Percentiles rank a stretch among this genome's conserved stretches.
Evolutionary conservation across 2,888 invertebrate genomes (phyloP).

Genomic region (Cerastoderma edule): DNA sequence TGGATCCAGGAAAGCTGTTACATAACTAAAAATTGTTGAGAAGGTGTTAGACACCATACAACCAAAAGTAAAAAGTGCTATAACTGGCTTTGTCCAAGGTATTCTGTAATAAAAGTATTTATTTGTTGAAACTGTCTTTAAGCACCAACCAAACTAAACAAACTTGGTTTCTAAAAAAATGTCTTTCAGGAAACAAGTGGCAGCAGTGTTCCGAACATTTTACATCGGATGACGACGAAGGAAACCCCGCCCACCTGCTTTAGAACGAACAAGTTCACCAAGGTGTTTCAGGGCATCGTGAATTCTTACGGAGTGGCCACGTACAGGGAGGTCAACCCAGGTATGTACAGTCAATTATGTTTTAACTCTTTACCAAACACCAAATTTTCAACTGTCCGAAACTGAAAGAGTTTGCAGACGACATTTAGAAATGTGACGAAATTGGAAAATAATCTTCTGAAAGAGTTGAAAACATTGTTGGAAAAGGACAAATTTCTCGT

Average conservation of each 20-base stretch:
- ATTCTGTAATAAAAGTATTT: too few species aligned
- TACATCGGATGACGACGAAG: slow-evolving; percentile 95
- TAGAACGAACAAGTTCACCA: slow-evolving; percentile 97
- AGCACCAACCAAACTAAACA: too few species aligned
- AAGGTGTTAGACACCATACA: too few species aligned
- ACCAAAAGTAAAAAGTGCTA: too few species aligned
- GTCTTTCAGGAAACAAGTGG: slow-evolving; percentile 92
- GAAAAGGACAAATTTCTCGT: not conserved
- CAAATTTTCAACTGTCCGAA: not conserved
- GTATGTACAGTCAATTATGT: slow-evolving; percentile 85
- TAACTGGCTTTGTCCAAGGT: too few species aligned
- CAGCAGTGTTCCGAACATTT: slow-evolving; percentile 96
- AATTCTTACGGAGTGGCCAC: slow-evolving; percentile 98
- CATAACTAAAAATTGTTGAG: too few species aligned
- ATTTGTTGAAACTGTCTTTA: too few species aligned
- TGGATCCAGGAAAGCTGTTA: too few species aligned
- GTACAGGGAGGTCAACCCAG: slow-evolving; percentile 98
- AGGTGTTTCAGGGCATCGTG: slow-evolving; percentile 96
- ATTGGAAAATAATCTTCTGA: too few species aligned
- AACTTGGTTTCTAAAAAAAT: not conserved
- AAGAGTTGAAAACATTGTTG: slow-evolving; percentile 8
- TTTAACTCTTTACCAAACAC: not conserved
- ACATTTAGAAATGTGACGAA: too few species aligned
- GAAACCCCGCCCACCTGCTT: slow-evolving; percentile 96
- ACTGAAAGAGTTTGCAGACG: not conserved